Base-by-base conservation (phyloP, 2,113 vertebrate species). In the Morone saxatilis region DNA sequence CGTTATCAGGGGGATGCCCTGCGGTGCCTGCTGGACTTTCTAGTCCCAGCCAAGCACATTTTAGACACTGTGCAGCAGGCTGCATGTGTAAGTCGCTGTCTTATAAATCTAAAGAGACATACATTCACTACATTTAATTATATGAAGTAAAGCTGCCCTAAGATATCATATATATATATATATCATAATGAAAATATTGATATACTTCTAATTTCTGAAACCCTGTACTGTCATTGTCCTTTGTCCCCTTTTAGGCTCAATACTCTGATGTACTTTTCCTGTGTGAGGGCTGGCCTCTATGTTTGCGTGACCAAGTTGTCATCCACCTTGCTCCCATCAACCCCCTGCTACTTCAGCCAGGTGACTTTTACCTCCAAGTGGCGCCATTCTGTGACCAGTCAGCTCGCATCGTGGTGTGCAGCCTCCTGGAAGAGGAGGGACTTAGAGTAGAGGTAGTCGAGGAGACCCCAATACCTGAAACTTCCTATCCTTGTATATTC, bases 231-330 rank as follows among this genome's bases (percentile, higher is more conserved):
- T 73, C 56, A 13, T 5, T 72, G 4, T 66, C 38, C 3, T 69
- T 76, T 31, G 13, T 83, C 25, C 38, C 9, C 20, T 25, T 66
- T 51, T 81, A 99, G 98, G 97, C 95, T 61, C 94, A 94, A 67
- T 97, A 96, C 84, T 87, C 94, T 56, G 94, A 96, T 83, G 83
- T 93, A 65, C 91, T 97, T 57, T 98, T 98, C 90, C 89, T 95
- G 77, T 97, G 96, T 1, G 95, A 96, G n/a, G 98, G 98, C 91
- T 98, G 98, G 98, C 98, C 97, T 0, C 88, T 99, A 69, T 98
- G 98, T 74, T 94, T 98, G 56, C 93, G 87, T 0, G 95, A 96
- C 70, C 95, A 94, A 59, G 94, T 98, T 3, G 96, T 97, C 1
- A 70, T 98, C 84, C 97, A 99, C 79, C 94, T 98, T 0, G 95